These are phyloP conservation scores for Microctenopoma lineatum DNA, from an alignment of 2,797 vertebrate genomes.

Conservation along the genomic window DNA sequence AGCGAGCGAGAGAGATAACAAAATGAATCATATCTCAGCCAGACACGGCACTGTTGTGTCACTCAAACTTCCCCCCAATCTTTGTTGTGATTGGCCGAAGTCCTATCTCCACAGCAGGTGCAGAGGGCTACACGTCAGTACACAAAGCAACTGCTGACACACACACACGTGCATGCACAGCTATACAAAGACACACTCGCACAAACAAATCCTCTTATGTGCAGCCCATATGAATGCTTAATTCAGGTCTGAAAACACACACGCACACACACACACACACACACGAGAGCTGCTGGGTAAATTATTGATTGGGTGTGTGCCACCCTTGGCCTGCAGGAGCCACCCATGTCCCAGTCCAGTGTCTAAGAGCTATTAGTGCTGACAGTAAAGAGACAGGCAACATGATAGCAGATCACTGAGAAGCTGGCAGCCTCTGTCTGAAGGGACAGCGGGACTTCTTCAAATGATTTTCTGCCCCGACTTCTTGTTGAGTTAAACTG, in stretches of 20 bases:
- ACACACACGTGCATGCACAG: slow-evolving; percentile 5
- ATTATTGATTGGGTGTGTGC: slow-evolving; percentile 67
- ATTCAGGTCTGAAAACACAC: slow-evolving; percentile 46
- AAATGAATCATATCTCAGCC: slow-evolving; percentile 80
- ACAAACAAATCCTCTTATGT: slow-evolving; percentile 57
- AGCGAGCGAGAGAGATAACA: slow-evolving; percentile 60
- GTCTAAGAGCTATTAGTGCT: slow-evolving; percentile 69
- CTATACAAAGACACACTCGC: slow-evolving; percentile 37
- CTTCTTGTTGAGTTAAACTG: slow-evolving; percentile 75
- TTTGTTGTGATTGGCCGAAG: slow-evolving; percentile 67
- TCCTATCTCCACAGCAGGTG: slow-evolving; percentile 71
- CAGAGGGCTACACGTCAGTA: slow-evolving; percentile 46
- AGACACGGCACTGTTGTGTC: slow-evolving; percentile 72
- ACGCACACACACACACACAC: slow-evolving; percentile 10
- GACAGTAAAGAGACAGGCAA: slow-evolving; percentile 76
- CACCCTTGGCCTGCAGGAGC: slow-evolving; percentile 59
- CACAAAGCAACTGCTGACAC: slow-evolving; percentile 47
- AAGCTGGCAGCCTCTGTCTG: slow-evolving; percentile 68
- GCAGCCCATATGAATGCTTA: slow-evolving; percentile 55
- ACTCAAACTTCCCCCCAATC: slow-evolving; percentile 74
- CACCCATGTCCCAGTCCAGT: slow-evolving; percentile 60
- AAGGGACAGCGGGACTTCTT: slow-evolving; percentile 68
- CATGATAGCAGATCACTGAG: slow-evolving; percentile 69
- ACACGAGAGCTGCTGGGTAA: slow-evolving; percentile 44
- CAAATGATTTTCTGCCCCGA: slow-evolving; percentile 73